These are phyloP conservation scores for Apodemus speciosus DNA, from an alignment of 2,113 vertebrate species.

Conservation along the genomic window DNA sequence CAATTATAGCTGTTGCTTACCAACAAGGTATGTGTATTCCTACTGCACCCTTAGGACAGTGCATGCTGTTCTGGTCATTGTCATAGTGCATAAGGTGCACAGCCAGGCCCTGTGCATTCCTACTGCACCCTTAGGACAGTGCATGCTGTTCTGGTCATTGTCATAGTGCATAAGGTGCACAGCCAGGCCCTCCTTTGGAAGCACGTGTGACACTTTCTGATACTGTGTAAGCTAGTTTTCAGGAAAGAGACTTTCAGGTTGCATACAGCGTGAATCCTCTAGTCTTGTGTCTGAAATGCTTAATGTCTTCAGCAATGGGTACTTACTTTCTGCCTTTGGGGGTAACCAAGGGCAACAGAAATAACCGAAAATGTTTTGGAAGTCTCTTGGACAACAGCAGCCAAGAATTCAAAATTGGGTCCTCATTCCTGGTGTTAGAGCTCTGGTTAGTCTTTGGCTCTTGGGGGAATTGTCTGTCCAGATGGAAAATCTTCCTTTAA, in stretches of 20 bases:
- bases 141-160: neutral
- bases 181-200: neutral
- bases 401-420: neutral
- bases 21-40: neutral
- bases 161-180: neutral
- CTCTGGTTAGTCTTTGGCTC: neutral
- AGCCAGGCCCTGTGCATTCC: no score
- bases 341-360: neutral
- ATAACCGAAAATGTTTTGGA: neutral
- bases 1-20: neutral
- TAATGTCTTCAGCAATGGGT: neutral
- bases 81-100: neutral
- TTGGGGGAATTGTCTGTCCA: neutral
- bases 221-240: neutral
- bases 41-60: neutral
- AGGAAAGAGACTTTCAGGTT: neutral
- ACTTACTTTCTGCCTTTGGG: neutral
- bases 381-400: neutral
- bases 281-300: neutral
- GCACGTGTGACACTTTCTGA: neutral
- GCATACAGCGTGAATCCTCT: neutral
- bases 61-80: neutral
- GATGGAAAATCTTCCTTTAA: neutral
- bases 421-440: neutral
- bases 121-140: no score